phyloP scores from a whole-genome alignment of 2,888 invertebrate genomes.

The Polydrusus cervinus region DNA sequence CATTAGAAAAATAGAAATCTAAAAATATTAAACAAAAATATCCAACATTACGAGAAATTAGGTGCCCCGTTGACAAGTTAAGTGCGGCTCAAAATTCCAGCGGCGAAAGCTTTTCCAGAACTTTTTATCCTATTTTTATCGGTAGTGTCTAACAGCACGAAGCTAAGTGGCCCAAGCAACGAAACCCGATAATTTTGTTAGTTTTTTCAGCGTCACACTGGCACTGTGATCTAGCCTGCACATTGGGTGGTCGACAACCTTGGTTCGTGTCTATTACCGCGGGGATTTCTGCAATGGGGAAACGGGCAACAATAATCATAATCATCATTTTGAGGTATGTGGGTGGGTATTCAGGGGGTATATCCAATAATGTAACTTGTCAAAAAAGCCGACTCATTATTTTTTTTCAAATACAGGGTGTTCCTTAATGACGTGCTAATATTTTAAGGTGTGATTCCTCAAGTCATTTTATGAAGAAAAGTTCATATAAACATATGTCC shows the following conservation, averaged over 20 bases:
- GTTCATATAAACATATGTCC: too few species aligned
- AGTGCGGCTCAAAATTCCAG: slow-evolving; percentile 15
- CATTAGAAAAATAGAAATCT: neutral
- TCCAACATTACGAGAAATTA: slow-evolving; percentile 11
- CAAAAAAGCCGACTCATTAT: too few species aligned
- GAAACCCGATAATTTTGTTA: slow-evolving; percentile 22
- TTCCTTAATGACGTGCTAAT: too few species aligned
- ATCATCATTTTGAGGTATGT: too few species aligned
- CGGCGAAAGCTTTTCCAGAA: slow-evolving; percentile 29
- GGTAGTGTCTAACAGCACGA: slow-evolving; percentile 22
- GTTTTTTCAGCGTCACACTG: slow-evolving; percentile 23
- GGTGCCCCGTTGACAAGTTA: slow-evolving; percentile 17
- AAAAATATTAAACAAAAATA: neutral
- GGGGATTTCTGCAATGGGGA: neutral
- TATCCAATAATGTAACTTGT: too few species aligned
- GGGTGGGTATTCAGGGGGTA: too few species aligned
- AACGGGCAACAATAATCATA: neutral
- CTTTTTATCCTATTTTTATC: slow-evolving; percentile 32
- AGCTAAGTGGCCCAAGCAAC: slow-evolving; percentile 21
- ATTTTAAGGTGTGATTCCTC: too few species aligned
- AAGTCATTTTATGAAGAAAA: too few species aligned
- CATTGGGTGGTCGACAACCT: slow-evolving; percentile 35
- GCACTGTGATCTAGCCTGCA: neutral
- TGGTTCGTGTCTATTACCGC: slow-evolving; percentile 19
- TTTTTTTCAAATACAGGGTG: too few species aligned